Base-by-base conservation (phyloP, 2,113 vertebrate genomes). In the Alectura lathami region DNA sequence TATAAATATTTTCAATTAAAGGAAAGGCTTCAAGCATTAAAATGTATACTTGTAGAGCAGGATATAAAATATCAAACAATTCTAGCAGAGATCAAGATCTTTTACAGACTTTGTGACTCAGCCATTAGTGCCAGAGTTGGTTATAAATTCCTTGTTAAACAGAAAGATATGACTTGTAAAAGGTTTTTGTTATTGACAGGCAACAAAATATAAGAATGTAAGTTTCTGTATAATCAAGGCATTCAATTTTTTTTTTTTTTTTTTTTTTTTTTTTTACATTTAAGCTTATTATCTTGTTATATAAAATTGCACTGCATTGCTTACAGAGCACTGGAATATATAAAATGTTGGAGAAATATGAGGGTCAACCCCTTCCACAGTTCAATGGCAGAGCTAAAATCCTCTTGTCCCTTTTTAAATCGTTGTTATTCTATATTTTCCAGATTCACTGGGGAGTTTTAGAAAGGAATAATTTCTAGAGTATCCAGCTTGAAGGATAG, bases 1-100 rank as follows among this genome's bases (percentile, higher is more conserved):
- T 47, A 88, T 47, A 60, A 88, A 83, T 17, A 70, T 84, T 84
- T 89, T 74, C 83, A 88, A 9, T 84, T 89, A 84, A 86, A 88
- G 6, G 50, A 86, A 81, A 2, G 7, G 3, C 17, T 87, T 92
- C 51, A 56, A 8, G 47, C 5, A 40, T 72, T 84, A 59, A 78
- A 74, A 40, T 51, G 7, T 45, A 63, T 67, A 86, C 8, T 17
- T 64, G 18, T 62, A 78, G 47, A 78, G 23, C 22, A 47, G 43
- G 17, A 54, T 75, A 50, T 18, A 34, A 92, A 91, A 43, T 70
- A 81, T 30, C 32, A 93, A 88, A 70, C 7, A 17, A 34, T 68
- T 43, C 32, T 14, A 86, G 16, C 47, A 69, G 18, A 86, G 13
- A 68, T 42, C 6, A 64, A 40, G 12, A 8, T 0, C 32, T 78